These are phyloP conservation scores for Andrena dorsata DNA, from an alignment of 2,888 invertebrate genomes.

Conservation along the genomic window DNA sequence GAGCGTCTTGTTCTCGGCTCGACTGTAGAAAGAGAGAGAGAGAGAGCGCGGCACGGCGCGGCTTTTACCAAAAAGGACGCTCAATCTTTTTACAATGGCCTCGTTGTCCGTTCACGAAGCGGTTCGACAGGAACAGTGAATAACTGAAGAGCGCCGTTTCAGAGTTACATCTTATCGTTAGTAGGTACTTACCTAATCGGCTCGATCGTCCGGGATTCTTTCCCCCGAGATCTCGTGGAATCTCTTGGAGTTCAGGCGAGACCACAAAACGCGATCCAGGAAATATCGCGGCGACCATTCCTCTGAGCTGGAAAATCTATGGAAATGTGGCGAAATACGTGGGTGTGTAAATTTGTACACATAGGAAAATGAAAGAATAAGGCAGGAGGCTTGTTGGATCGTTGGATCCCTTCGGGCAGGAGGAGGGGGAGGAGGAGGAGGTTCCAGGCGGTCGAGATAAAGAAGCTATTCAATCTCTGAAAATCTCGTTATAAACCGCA, in stretches of 20 bases:
- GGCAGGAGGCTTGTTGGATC: neutral
- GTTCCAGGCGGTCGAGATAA: constrained; percentile 65
- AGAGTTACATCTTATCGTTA: too few relatives aligned
- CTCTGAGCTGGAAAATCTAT: neutral
- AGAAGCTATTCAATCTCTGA: constrained; percentile 76
- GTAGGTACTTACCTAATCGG: neutral
- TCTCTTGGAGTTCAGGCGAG: neutral
- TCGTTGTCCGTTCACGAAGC: neutral
- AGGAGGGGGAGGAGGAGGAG: neutral
- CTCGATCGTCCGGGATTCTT: too few relatives aligned
- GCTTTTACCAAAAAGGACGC: neutral
- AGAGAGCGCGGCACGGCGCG: neutral
- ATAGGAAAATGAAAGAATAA: neutral
- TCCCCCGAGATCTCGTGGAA: too few relatives aligned
- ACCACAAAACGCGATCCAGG: neutral
- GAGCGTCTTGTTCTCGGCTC: neutral
- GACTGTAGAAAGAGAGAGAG: neutral
- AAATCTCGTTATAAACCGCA: constrained; percentile 71
- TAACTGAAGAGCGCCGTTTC: neutral
- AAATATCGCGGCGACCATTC: neutral
- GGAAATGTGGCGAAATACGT: neutral
- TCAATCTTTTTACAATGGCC: neutral
- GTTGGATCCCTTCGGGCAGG: neutral
- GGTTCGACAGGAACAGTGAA: too few relatives aligned
- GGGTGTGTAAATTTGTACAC: too few relatives aligned